Base-by-base conservation (phyloP, 2,888 invertebrate genomes). In the Drosophila subsilvestris region DNA sequence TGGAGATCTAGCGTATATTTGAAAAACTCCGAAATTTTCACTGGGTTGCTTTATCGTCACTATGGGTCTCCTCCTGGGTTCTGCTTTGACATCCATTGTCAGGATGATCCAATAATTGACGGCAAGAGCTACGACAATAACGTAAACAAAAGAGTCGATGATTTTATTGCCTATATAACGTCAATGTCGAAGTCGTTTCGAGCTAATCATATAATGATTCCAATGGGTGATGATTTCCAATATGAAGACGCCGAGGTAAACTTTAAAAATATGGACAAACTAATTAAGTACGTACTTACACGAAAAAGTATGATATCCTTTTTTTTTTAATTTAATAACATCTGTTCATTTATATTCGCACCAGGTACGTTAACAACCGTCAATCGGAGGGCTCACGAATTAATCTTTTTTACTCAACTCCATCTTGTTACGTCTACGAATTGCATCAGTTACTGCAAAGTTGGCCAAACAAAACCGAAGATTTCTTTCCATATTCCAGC, bases 151-250 rank as follows among this genome's bases (percentile, higher is more conserved):
- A 94, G 94, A 93, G 97, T 98, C 22, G 89, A 93, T 53, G 90
- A 92, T 22, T 95, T 96, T 87, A 84, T 95, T 62, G 90, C 90
- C 0, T 94, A 94, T 79, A 92, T 93, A 22, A 85, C 91, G 60
- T 93, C 93, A 22, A 94, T 95, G 92, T 92, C 94, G 0, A 78
- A 90, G 20, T 91, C 88, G 0, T 96, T 95, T 90, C 86, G 89
- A 61, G 95, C 96, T 0, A 95, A 95, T 78, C 96, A 98, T 90
- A 93, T 98, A n/a, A 94, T 98, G 84, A 93, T 98, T 65, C 96
- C 98, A 0, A 98, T 98, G 98, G 98, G 98, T 0, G 96, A 96
- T 75, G 98, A 98, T 91, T 98, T 98, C 90, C 94, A 96, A 76
- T 98, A 97, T 90, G 95, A 96, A 91, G 93, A 94, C 68, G 95